phyloP scores from a whole-genome alignment of 2,797 vertebrate species.

The Platalea minor region DNA sequence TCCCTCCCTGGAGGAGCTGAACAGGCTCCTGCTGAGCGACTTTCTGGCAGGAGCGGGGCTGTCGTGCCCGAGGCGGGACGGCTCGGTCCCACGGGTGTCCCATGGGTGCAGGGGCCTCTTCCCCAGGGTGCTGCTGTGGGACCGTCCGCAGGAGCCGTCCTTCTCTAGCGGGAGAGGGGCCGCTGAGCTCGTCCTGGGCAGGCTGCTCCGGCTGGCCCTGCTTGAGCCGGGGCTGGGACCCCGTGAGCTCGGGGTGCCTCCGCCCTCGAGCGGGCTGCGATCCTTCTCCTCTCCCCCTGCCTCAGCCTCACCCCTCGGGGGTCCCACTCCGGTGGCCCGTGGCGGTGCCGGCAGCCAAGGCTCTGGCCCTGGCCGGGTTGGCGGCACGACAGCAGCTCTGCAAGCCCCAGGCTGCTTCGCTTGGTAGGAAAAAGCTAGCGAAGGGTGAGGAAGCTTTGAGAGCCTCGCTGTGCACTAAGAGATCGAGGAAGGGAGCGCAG shows the following conservation, averaged over 20 bases:
- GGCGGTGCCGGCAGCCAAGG: background rate
- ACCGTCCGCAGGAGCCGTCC: background rate
- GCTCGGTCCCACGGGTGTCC: background rate
- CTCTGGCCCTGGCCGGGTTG: accelerated
- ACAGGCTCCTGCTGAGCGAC: too few species aligned
- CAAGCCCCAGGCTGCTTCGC: background rate
- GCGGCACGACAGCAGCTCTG: accelerated
- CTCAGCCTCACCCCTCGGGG: background rate
- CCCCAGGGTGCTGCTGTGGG: background rate
- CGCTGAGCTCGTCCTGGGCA: background rate
- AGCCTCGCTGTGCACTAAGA: accelerated
- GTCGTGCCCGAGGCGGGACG: background rate
- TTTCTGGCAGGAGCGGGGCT: background rate
- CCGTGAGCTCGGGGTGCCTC: background rate
- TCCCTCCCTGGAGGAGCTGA: background rate
- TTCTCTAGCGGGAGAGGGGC: background rate
- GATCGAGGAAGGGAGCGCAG: background rate
- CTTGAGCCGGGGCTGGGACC: background rate
- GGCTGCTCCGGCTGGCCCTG: background rate
- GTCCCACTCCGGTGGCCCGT: too few species aligned
- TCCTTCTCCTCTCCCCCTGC: background rate
- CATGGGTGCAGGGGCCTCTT: accelerated
- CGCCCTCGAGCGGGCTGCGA: background rate
- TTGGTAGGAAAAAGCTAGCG: accelerated
- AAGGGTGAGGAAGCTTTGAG: background rate